Evolutionary conservation across 2,797 vertebrate genomes (phyloP).

Genomic region (Anableps anableps): DNA sequence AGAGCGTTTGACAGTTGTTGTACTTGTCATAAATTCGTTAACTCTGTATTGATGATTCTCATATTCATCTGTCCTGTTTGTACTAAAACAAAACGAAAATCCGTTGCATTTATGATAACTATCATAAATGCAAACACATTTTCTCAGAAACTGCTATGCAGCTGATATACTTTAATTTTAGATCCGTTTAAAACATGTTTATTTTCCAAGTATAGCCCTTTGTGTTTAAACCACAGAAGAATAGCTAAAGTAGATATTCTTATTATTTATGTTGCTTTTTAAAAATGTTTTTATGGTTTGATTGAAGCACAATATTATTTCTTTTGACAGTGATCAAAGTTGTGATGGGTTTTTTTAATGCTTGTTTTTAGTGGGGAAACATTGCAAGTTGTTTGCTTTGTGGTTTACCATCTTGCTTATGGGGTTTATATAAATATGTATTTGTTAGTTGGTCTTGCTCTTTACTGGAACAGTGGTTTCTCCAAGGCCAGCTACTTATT

Average conservation of each 20-base stretch:
- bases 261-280: slow-evolving; percentile 68
- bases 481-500: slow-evolving; percentile 2
- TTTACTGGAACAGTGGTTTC: slow-evolving; percentile 71
- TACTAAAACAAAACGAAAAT: slow-evolving; percentile 58
- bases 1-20: slow-evolving; percentile 47
- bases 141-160: slow-evolving; percentile 81
- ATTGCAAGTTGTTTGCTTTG: slow-evolving; percentile 24
- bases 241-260: slow-evolving; percentile 55
- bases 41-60: slow-evolving; percentile 60
- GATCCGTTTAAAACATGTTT: background rate
- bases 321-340: slow-evolving; percentile 31
- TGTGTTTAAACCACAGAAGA: slow-evolving; percentile 58
- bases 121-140: slow-evolving; percentile 67
- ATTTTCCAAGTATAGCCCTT: slow-evolving; percentile 63
- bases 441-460: slow-evolving; percentile 55
- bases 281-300: slow-evolving; percentile 40
- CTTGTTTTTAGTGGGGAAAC: slow-evolving; percentile 16
- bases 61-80: slow-evolving; percentile 62
- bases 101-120: slow-evolving; percentile 69
- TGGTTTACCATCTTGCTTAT: slow-evolving; percentile 63
- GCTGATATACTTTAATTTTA: slow-evolving; percentile 61
- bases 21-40: slow-evolving; percentile 48
- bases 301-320: slow-evolving; percentile 37
- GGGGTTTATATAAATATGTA: slow-evolving; percentile 71
- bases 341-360: background rate